These are phyloP conservation scores for Pyrrhia umbra DNA, from an alignment of 2,888 invertebrate species.

Conservation along the genomic window DNA sequence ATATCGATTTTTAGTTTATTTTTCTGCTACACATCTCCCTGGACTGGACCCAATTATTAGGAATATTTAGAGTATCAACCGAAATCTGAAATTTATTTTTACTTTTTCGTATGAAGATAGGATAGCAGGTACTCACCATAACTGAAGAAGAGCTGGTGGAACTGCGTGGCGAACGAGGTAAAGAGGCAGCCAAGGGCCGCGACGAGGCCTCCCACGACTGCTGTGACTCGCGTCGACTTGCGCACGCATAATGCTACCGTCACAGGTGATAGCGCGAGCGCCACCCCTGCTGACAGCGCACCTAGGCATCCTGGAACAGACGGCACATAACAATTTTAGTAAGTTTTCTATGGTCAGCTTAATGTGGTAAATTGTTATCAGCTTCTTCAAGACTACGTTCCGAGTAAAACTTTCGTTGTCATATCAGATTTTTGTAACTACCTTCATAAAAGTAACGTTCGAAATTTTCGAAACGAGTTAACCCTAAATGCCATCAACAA, in stretches of 20 bases:
- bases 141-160: conserved; percentile 97
- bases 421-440: too few species aligned
- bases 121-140: conserved; percentile 88
- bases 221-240: conserved; percentile 96
- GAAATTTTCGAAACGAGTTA: not conserved
- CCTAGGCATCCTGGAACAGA: conserved; percentile 95
- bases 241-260: conserved; percentile 96
- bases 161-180: conserved; percentile 96
- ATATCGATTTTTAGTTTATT: not conserved
- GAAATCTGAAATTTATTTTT: too few species aligned
- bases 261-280: conserved; percentile 95
- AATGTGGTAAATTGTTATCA: too few species aligned
- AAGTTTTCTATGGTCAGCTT: too few species aligned
- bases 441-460: too few species aligned
- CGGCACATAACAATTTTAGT: not conserved
- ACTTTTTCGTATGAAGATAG: too few species aligned
- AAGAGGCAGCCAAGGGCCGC: conserved; percentile 96
- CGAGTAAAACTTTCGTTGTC: too few species aligned
- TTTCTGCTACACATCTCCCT: not conserved
- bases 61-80: too few species aligned
- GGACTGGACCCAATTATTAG: too few species aligned
- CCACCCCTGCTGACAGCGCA: conserved; percentile 94
- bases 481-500: not conserved
- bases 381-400: too few species aligned
- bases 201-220: conserved; percentile 96